Conservation (phyloP, 1,140 invertebrate species). For the Condylostylus longicornis region DNA sequence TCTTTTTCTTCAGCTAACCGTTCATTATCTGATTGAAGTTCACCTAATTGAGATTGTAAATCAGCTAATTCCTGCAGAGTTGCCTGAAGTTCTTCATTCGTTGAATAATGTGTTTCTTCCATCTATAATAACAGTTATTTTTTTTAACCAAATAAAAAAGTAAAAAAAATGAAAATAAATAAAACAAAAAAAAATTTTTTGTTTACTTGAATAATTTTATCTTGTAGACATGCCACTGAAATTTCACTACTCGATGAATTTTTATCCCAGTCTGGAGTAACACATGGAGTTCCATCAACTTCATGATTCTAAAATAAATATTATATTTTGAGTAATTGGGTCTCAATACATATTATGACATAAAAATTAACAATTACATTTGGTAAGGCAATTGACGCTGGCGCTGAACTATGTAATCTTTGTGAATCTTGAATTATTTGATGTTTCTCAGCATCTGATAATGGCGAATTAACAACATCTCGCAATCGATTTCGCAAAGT, state of each 20-base stretch:
- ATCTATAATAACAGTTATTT: conserved; percentile 15
- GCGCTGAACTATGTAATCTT: conserved; percentile 45
- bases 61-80: conserved; percentile 85
- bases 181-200: not conserved
- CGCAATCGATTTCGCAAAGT: conserved; percentile 52
- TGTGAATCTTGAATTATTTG: conserved; percentile 53
- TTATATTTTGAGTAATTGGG: not conserved
- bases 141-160: too few species aligned
- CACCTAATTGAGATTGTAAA: conserved; percentile 67
- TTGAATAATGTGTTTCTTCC: conserved; percentile 49
- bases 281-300: conserved; percentile 43
- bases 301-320: conserved; percentile 12
- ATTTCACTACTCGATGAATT: conserved; percentile 76
- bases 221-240: conserved; percentile 81
- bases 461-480: conserved; percentile 58
- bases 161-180: not conserved
- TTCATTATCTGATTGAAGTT: conserved; percentile 77
- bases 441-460: conserved; percentile 69
- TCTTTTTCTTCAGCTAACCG: conserved; percentile 73
- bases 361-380: conserved; percentile 31
- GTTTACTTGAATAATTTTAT: conserved; percentile 80
- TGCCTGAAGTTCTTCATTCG: conserved; percentile 90
- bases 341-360: not conserved
- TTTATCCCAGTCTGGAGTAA: conserved; percentile 72
- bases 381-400: conserved; percentile 44